phyloP scores from a whole-genome alignment of 2,888 invertebrate genomes.

The Ennomos erosarius region DNA sequence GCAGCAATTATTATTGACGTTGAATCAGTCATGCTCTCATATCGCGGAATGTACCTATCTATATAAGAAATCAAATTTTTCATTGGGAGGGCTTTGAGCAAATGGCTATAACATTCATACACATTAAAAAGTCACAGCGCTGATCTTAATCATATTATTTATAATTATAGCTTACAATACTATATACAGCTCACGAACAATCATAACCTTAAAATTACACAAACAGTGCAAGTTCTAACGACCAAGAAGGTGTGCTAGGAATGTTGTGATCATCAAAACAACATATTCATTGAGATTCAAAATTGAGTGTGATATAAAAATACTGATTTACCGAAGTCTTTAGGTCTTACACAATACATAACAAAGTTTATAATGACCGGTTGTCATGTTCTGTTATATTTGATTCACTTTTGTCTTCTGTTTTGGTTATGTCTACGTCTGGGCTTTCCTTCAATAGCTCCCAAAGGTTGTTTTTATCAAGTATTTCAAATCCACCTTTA shows the following conservation, averaged over 20 bases:
- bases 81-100: constrained; percentile 65
- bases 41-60: not conserved
- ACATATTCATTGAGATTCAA: constrained; percentile 47
- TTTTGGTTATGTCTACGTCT: constrained; percentile 61
- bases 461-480: constrained; percentile 87
- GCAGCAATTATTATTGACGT: no score
- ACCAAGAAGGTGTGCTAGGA: constrained; percentile 73
- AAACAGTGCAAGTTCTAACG: constrained; percentile 73
- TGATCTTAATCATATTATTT: constrained; percentile 59
- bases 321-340: constrained; percentile 77
- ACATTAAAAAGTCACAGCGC: constrained; percentile 76
- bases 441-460: constrained; percentile 85
- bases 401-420: constrained; percentile 71
- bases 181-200: constrained; percentile 72
- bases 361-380: constrained; percentile 81
- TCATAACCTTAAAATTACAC: constrained; percentile 55
- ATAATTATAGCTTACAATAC: constrained; percentile 58
- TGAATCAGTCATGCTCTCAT: no score
- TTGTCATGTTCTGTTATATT: constrained; percentile 59
- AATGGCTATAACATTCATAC: constrained; percentile 62
- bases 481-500: constrained; percentile 83
- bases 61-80: constrained; percentile 15
- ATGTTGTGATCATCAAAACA: constrained; percentile 51
- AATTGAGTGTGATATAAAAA: constrained; percentile 74
- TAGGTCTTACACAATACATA: constrained; percentile 78